Evolutionary conservation across 2,797 vertebrate genomes (phyloP).

Genomic region (Pseudocheirus occidentalis): DNA sequence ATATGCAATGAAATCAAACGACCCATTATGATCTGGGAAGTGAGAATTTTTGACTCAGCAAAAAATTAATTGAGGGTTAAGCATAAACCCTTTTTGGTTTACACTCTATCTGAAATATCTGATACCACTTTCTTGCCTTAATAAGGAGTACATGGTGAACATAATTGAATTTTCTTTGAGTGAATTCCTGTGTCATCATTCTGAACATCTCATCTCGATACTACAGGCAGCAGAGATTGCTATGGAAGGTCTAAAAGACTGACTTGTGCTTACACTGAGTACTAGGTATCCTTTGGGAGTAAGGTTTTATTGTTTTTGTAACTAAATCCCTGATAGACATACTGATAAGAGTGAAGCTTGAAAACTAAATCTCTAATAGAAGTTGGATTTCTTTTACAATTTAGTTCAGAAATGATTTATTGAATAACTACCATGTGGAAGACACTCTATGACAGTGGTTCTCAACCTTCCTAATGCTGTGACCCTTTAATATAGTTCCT

Average conservation of each 20-base stretch:
- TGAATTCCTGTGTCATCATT: neutral
- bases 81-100: slow-evolving; percentile 28
- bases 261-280: neutral
- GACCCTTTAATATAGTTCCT: too few species aligned
- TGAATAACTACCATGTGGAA: neutral
- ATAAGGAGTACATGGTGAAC: neutral
- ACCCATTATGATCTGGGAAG: neutral
- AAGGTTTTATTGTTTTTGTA: slow-evolving; percentile 2
- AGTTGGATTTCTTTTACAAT: neutral
- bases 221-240: neutral
- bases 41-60: neutral
- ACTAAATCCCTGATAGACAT: neutral
- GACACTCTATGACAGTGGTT: neutral
- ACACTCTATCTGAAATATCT: slow-evolving; percentile 18
- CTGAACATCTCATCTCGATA: neutral
- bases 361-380: neutral
- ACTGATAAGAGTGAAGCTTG: neutral
- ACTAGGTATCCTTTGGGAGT: neutral
- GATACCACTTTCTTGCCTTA: slow-evolving; percentile 47
- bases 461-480: too few species aligned
- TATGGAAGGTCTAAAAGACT: neutral
- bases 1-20: neutral
- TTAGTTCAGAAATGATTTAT: neutral
- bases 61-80: neutral
- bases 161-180: neutral